Evolutionary conservation across 1,140 invertebrate genomes (phyloP), one percentile per base, ranked within the genome.

Genomic region (Dryas iulia): DNA sequence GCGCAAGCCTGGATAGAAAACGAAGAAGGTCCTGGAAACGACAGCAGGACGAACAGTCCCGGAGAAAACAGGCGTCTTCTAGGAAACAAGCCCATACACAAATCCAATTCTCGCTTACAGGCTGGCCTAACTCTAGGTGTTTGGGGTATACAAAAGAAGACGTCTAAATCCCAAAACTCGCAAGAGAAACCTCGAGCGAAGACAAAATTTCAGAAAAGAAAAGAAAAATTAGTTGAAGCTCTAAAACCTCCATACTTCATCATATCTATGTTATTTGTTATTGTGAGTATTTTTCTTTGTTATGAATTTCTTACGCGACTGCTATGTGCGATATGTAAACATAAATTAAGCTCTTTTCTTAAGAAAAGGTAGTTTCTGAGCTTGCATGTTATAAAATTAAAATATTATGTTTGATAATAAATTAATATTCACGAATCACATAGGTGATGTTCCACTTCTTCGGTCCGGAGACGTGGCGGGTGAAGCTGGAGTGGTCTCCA

Each of bases 221-320:
- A 79, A 65, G 85, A 86, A 14, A 87, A 85, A 54, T 57, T 90
- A 0, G 65, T 84, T 24, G 76, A 76, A 31, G 73, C 73, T 10
- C 53, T 90, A 26, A 80, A 77, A 56, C 84, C 86, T 24, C 88
- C 88, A 0, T 88, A 87, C 62, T 89, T 91, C 70, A 89, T 88
- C 25, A 74, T 89, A n/a, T 76, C 79, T 54, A 80, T 88, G 78
- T 84, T 89, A 12, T 69, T 81, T 61, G 52, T 84, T 11, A 86
- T 83, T 59, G 86, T 90, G 74, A 90, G 88, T 87, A n/a, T n/a
- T n/a, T n/a, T n/a, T n/a, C n/a, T n/a, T n/a, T n/a, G n/a, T n/a
- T n/a, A n/a, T n/a, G n/a, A n/a, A n/a, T n/a, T n/a, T n/a, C n/a
- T n/a, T n/a, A n/a, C n/a, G n/a, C n/a, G n/a, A n/a, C n/a, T n/a